Evolutionary conservation across 1,140 invertebrate genomes (phyloP).

Genomic region (Eubasilissa regina): DNA sequence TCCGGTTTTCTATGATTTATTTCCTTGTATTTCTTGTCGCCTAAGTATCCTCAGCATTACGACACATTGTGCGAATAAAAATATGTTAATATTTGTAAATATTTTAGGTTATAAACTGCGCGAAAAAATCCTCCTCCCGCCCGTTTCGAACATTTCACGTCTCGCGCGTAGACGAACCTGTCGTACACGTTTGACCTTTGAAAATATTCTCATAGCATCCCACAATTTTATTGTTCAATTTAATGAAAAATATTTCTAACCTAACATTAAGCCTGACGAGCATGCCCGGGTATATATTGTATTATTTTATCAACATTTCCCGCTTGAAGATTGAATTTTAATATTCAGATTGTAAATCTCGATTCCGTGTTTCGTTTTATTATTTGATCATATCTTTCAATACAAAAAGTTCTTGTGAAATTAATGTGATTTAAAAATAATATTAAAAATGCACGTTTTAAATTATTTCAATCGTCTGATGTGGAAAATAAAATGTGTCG

Average conservation of each 20-base stretch:
- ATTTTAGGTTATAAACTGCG: background rate
- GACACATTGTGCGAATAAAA: background rate
- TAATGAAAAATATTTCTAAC: too few relatives aligned
- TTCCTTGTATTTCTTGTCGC: background rate
- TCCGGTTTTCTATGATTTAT: constrained; percentile 3
- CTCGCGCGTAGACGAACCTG: too few relatives aligned
- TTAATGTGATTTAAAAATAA: background rate
- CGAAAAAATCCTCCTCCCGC: background rate
- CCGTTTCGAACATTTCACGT: background rate
- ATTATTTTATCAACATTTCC: background rate
- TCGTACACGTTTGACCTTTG: too few relatives aligned
- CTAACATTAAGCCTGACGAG: too few relatives aligned
- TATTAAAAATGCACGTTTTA: too few relatives aligned
- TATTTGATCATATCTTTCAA: constrained; percentile 1
- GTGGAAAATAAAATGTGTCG: too few relatives aligned
- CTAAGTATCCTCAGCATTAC: background rate
- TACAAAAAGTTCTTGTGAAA: background rate
- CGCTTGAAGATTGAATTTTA: background rate
- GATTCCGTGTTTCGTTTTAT: background rate
- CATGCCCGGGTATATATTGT: too few relatives aligned
- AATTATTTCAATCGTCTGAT: too few relatives aligned
- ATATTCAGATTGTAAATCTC: background rate
- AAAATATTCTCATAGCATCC: too few relatives aligned
- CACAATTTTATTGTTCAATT: too few relatives aligned
- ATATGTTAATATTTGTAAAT: constrained; percentile 5